Base-by-base conservation (phyloP, 2,888 invertebrate species). In the Pachliopta kotzebuea region DNA sequence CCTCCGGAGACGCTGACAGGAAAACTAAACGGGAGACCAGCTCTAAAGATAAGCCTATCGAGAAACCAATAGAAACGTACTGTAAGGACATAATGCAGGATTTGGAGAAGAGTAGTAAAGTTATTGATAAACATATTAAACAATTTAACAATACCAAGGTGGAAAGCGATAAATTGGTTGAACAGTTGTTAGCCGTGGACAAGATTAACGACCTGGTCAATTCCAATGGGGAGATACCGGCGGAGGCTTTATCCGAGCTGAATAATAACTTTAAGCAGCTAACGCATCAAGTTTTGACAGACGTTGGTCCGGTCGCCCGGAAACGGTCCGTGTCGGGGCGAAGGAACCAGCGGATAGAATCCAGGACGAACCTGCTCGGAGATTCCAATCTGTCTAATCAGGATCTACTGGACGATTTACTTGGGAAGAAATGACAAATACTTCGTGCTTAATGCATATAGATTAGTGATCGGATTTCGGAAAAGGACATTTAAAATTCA, bases 111-210 rank as follows among this genome's bases (percentile, higher is more conserved):
- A 91, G 87, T 57, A 85, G 74, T 66, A 85, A 86, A 79, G 82
- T 89, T 1, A 92, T 93, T 42, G 92, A 93, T 62, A 86, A 78
- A 64, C 93, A 93, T 66, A 85, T 92, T 71, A 87, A 88, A 67
- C 86, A 89, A 57, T 90, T 92, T 60, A 87, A 85, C 68, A 78
- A 77, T 20, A 85, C 90, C 0, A 85, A 83, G 72, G 79, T 83
- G 21, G 92, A 93, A 31, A 92, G 90, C 20, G 90, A 93, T 56
- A 88, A 88, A 63, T 69, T 94, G 8, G 81, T 92, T 0, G 83
- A 92, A 62, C 89, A 92, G 56, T 74, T 94, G 55, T 83, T 91
- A 74, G 88, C 87, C 53, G 92, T 93, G 0, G 92, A 93, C 71
- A 88, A 88, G 72, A 81, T 93, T 17, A 93, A 92, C 67, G 84